phyloP scores from a whole-genome alignment of 2,113 vertebrate species.

The Hippocampus abdominalis region DNA sequence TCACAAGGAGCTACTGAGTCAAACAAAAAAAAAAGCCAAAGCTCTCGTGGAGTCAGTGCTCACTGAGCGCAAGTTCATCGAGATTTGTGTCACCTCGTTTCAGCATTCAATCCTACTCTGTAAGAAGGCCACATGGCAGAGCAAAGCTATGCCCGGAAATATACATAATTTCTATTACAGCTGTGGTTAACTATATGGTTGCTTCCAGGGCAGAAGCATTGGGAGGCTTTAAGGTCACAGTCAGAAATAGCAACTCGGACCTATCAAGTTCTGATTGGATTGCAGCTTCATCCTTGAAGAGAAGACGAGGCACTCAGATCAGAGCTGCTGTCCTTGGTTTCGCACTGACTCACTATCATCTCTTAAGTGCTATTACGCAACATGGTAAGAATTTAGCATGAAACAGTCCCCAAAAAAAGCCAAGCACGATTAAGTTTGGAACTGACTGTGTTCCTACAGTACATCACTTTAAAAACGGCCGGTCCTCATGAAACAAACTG shows the following conservation, averaged over 20 bases:
- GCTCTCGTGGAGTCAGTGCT: no score
- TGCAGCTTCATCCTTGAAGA: not conserved
- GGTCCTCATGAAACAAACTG: not conserved
- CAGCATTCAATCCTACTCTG: no score
- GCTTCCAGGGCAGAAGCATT: not conserved
- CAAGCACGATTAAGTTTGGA: not conserved
- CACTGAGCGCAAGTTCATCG: no score
- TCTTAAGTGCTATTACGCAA: not conserved
- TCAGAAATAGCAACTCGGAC: constrained; percentile 2
- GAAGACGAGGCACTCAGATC: not conserved
- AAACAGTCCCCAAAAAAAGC: not conserved
- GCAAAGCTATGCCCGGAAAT: no score
- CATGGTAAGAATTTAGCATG: not conserved
- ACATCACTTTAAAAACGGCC: not conserved
- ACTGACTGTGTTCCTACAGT: not conserved
- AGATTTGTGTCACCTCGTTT: no score
- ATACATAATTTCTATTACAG: no score
- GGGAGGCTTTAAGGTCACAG: not conserved
- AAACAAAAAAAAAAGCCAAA: no score
- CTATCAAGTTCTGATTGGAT: not conserved
- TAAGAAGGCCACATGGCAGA: no score
- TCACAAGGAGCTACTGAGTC: no score
- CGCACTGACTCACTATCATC: not conserved
- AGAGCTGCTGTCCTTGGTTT: not conserved
- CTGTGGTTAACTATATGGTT: no score